phyloP scores from a whole-genome alignment of 2,888 invertebrate genomes.

The Heliconius ethilla region DNA sequence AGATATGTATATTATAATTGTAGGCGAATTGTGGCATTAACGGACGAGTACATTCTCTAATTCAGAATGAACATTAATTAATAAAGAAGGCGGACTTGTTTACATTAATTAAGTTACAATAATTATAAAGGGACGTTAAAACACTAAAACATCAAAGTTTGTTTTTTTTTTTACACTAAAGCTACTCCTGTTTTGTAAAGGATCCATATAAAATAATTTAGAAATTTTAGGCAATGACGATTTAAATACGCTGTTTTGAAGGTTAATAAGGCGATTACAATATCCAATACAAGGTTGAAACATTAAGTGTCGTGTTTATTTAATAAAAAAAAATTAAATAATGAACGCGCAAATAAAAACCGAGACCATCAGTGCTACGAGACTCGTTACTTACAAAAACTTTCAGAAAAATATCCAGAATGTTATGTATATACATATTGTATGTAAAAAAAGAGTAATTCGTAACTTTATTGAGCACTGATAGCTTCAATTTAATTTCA shows the following conservation, averaged over 20 bases:
- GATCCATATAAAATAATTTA: slow-evolving; percentile 32
- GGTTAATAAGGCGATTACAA: slow-evolving; percentile 23
- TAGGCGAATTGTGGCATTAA: slow-evolving; percentile 33
- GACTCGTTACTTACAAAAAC: neutral
- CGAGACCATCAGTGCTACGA: slow-evolving; percentile 9
- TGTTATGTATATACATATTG: slow-evolving; percentile 2
- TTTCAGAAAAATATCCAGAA: slow-evolving; percentile 6
- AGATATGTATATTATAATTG: slow-evolving; percentile 43
- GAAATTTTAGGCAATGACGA: slow-evolving; percentile 24
- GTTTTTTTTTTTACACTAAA: slow-evolving; percentile 32
- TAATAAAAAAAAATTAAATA: slow-evolving; percentile 16
- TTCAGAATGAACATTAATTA: slow-evolving; percentile 31
- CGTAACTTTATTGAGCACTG: neutral
- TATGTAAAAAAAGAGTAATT: neutral
- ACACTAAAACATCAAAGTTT: slow-evolving; percentile 37
- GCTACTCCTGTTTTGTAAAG: slow-evolving; percentile 29
- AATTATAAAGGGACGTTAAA: slow-evolving; percentile 35
- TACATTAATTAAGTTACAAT: slow-evolving; percentile 38
- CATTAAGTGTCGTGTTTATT: slow-evolving; percentile 18
- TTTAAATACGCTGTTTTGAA: slow-evolving; percentile 20
- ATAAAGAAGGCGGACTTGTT: slow-evolving; percentile 43
- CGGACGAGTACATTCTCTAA: slow-evolving; percentile 43
- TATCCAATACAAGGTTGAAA: neutral
- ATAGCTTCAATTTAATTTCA: neutral
- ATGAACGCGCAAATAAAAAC: slow-evolving; percentile 26